Evolutionary conservation across 2,113 vertebrate genomes (phyloP).

Genomic region (Excalfactoria chinensis): DNA sequence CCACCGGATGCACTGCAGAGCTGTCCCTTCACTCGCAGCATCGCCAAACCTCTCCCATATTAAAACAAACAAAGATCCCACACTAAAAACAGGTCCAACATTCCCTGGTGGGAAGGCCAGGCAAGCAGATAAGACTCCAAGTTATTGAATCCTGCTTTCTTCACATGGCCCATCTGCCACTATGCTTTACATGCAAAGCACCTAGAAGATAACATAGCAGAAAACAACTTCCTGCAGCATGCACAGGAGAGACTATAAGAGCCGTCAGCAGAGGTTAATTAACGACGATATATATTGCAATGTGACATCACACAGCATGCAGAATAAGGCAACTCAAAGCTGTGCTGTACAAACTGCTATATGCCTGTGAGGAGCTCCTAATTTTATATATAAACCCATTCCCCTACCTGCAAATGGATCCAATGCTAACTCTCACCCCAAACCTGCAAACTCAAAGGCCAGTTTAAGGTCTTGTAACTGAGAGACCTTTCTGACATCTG

Average conservation of each 20-base stretch:
- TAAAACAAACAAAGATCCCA: background rate
- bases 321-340: background rate
- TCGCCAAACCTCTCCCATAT: fast-evolving
- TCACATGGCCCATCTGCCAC: background rate
- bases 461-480: background rate
- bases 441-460: background rate
- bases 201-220: background rate
- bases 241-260: background rate
- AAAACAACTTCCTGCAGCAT: background rate
- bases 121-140: background rate
- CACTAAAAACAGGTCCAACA: background rate
- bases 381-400: background rate
- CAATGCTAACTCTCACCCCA: background rate
- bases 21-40: background rate
- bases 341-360: background rate
- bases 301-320: background rate
- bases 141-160: background rate
- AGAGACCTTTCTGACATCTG: background rate
- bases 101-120: background rate
- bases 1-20: background rate
- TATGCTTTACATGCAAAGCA: background rate
- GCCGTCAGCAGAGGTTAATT: background rate
- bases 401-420: fast-evolving
- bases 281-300: background rate
- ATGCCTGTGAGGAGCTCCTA: background rate